Percentiles rank a stretch among this genome's conserved stretches.
Conservation (phyloP, 2,888 invertebrate species). For the Xestia c-nigrum region DNA sequence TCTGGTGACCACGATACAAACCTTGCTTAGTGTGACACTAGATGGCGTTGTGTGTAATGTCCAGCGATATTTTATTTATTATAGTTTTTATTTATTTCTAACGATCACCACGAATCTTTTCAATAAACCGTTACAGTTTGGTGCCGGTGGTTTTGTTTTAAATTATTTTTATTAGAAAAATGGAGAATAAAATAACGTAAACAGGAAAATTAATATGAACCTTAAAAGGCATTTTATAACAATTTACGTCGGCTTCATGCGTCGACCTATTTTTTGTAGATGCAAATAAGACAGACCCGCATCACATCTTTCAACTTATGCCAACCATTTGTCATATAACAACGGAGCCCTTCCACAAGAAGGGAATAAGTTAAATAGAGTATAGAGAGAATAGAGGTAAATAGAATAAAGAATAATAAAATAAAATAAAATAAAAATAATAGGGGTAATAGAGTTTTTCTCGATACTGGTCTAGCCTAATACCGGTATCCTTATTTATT, state of each 20-base stretch:
- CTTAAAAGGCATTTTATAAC: conserved; percentile 60
- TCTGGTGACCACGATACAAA: too few species aligned
- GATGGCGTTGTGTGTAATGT: too few species aligned
- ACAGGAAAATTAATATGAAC: conserved; percentile 47
- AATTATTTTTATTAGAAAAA: background rate
- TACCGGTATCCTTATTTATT: background rate
- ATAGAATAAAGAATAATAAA: too few species aligned
- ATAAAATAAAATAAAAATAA: too few species aligned
- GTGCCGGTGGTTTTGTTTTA: background rate
- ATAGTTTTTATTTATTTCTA: too few species aligned
- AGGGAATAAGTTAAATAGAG: conserved; percentile 14
- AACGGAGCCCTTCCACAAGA: conserved; percentile 63
- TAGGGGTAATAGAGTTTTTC: too few species aligned
- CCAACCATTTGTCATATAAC: conserved; percentile 77
- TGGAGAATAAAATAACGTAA: conserved; percentile 18
- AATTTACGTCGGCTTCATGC: conserved; percentile 66
- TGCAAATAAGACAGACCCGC: conserved; percentile 75
- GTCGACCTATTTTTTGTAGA: conserved; percentile 68
- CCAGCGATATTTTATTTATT: too few species aligned
- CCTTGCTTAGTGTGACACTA: too few species aligned
- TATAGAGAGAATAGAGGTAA: too few species aligned
- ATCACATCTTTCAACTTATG: conserved; percentile 74
- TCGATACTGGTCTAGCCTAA: background rate
- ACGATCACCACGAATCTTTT: background rate
- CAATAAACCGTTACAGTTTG: too few species aligned